Conservation (phyloP, 2,113 vertebrate species). For the Benitochromis conjunctus region DNA sequence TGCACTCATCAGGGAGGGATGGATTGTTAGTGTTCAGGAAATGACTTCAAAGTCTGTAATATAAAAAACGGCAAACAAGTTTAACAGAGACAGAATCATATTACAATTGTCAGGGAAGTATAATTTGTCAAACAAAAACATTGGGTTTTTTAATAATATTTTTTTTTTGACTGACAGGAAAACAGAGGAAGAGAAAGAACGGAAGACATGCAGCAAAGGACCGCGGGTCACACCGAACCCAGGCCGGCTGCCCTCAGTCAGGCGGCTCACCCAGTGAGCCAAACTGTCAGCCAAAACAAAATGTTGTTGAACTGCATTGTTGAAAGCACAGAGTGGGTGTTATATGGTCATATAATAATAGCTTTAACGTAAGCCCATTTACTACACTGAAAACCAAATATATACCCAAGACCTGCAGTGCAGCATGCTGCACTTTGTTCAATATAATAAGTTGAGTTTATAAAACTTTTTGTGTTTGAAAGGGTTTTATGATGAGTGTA, state of each 20-base stretch:
- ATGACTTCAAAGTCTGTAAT: neutral
- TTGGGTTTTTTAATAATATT: rapidly evolving
- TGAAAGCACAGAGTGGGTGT: neutral
- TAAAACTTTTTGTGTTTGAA: neutral
- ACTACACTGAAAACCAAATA: neutral
- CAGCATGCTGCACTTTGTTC: too few species aligned
- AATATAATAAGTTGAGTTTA: neutral
- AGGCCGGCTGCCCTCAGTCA: neutral
- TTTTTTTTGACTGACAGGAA: neutral
- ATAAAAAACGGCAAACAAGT: neutral
- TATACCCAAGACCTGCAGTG: neutral
- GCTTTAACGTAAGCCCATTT: neutral
- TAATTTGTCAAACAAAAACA: neutral
- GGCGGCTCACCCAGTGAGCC: neutral
- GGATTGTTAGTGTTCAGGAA: neutral
- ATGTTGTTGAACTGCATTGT: neutral
- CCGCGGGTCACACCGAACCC: neutral
- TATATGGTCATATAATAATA: neutral
- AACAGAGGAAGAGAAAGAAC: neutral
- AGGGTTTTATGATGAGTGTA: neutral
- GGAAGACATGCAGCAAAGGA: neutral
- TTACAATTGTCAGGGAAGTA: neutral
- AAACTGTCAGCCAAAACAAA: neutral
- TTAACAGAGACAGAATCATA: neutral
- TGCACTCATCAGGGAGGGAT: neutral